Evolutionary conservation across 1,140 invertebrate species (phyloP).

Genomic region (Teleogryllus occipitalis): DNA sequence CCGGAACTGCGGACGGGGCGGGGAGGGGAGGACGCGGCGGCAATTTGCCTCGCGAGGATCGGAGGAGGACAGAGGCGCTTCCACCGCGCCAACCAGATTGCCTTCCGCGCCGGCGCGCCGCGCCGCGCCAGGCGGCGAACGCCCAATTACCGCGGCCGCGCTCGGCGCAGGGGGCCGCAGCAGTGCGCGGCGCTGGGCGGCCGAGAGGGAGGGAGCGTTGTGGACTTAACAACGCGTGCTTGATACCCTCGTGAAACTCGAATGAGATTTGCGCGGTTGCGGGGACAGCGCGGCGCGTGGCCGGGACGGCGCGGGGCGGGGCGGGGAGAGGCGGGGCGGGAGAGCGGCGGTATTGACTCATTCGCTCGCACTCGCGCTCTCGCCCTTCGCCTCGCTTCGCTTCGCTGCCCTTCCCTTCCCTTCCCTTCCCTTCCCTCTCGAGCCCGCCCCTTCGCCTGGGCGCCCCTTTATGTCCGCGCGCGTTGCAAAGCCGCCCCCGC

Average conservation of each 20-base stretch:
- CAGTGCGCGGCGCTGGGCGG: no score
- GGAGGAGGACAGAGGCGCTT: background rate
- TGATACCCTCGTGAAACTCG: constrained; percentile 3
- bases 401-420: background rate
- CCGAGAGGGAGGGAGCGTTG: no score
- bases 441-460: background rate
- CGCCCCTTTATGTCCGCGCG: no score
- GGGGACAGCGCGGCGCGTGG: background rate
- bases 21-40: no score
- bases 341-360: background rate
- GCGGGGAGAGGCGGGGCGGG: no score
- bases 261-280: background rate
- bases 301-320: no score
- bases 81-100: background rate
- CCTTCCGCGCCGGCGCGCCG: background rate
- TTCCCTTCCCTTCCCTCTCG: background rate
- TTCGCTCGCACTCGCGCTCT: background rate
- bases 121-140: background rate
- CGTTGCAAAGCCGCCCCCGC: no score
- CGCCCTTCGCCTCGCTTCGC: no score
- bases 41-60: background rate
- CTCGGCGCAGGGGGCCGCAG: background rate
- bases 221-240: background rate
- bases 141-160: constrained; percentile 1
- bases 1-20: background rate